Percentiles rank a stretch among this genome's conserved stretches.
Conservation (phyloP, 2,113 vertebrate genomes). For the Pantherophis guttatus region DNA sequence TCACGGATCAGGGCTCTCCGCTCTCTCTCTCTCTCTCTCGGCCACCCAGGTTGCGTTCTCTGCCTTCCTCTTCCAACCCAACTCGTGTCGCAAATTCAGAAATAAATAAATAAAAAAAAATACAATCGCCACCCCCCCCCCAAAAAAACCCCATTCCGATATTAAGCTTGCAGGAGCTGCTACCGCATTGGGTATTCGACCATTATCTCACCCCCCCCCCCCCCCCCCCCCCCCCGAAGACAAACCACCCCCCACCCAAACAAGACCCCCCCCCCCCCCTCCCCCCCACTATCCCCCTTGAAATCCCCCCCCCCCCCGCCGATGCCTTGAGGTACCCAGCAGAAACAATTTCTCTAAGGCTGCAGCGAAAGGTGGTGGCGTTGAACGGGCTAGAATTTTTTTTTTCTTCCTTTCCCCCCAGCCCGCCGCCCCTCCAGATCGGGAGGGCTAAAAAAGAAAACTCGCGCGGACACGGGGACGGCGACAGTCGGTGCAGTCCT, state of each 20-base stretch:
- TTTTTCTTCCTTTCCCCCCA: neutral
- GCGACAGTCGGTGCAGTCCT: neutral
- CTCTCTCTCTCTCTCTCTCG: no score
- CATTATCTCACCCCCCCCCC: neutral
- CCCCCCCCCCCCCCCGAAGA: no score
- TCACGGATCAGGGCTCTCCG: neutral
- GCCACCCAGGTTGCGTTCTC: neutral
- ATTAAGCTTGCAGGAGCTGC: neutral
- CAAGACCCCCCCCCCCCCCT: no score
- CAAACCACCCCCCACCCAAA: no score
- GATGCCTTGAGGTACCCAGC: neutral
- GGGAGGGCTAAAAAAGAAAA: neutral
- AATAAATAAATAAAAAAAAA: neutral
- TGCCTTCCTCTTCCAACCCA: neutral
- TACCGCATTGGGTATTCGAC: neutral
- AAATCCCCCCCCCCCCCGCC: neutral
- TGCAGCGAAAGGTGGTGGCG: neutral
- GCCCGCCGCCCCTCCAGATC: neutral
- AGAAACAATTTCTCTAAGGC: neutral
- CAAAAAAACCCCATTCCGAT: neutral
- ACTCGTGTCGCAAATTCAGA: neutral
- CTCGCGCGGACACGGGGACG: neutral
- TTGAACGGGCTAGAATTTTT: neutral
- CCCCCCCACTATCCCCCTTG: no score
- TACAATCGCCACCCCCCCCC: rapidly evolving